Evolutionary conservation across 1,140 invertebrate genomes (phyloP), one percentile per base, ranked within the genome.

Genomic region (Drosophila prosaltans): DNA sequence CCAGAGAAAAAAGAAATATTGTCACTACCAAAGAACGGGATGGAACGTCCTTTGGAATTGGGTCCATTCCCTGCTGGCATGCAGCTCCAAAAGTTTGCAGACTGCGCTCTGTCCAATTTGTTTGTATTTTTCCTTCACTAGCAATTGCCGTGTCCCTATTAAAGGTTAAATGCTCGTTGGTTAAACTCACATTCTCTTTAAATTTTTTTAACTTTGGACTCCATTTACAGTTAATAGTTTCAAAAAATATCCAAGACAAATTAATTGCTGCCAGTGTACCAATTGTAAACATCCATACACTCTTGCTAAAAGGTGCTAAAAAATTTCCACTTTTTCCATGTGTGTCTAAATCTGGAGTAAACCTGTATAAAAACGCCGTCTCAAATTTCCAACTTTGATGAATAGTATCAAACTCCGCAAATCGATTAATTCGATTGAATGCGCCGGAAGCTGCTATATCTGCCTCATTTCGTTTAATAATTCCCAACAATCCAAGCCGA

Each of bases 341-440:
- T 0, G 70, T 80, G 43, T 82, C 76, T n/a, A 92, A 73, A 24
- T 91, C 83, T 9, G 88, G 73, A 10, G 89, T 90, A 55, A 81
- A 91, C 0, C 84, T 78, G 72, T 82, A 92, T 1, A 92, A n/a
- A 58, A 92, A 92, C 0, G 89, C 89, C 0, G 85, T 72, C 40
- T 92, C 85, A 28, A 92, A 91, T 70, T 88, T 92, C 91, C 91
- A 92, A 45, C 91, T 89, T 61, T 90, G 83, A 59, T 92, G 89
- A 30, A 92, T 84, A 7, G 71, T 85, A 65, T 92, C 91, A 61
- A 92, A 92, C n/a, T 89, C 85, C 1, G 78, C 80, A 58, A 91
- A 89, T 0, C 91, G 72, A 64, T 91, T 92, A 1, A 89, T 80
- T 4, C 91, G 76, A 74, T 91, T 91, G 9, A 90, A 92, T 11